These are phyloP conservation scores for Pinna nobilis DNA, from an alignment of 1,140 invertebrate species.

Conservation along the genomic window DNA sequence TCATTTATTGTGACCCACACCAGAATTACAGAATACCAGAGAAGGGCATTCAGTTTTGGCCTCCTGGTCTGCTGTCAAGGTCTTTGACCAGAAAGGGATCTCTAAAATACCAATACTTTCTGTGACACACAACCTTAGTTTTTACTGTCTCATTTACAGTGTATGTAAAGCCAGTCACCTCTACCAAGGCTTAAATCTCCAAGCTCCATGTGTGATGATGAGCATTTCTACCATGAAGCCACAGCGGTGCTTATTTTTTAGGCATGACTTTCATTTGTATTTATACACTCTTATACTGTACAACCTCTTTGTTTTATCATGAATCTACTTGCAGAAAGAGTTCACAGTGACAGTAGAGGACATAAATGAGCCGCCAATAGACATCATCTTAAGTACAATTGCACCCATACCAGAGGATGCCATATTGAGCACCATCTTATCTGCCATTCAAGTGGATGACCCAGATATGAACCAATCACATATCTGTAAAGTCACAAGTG, in stretches of 20 bases:
- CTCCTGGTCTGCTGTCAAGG: too few species aligned
- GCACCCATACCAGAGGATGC: conserved; percentile 40
- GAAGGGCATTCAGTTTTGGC: too few species aligned
- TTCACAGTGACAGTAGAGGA: conserved; percentile 51
- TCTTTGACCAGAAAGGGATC: too few species aligned
- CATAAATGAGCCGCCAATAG: conserved; percentile 54
- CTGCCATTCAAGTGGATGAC: conserved; percentile 51
- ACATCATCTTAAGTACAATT: conserved; percentile 44
- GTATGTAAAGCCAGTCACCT: too few species aligned
- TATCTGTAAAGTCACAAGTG: conserved; percentile 40
- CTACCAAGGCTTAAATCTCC: too few species aligned
- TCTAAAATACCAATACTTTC: too few species aligned
- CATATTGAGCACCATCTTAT: conserved; percentile 21
- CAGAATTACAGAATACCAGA: too few species aligned
- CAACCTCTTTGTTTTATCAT: not conserved
- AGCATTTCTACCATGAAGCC: too few species aligned
- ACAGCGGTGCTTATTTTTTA: not conserved
- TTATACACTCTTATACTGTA: not conserved
- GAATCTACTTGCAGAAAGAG: conserved; percentile 44
- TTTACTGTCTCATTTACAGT: too few species aligned
- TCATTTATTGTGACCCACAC: too few species aligned
- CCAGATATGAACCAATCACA: conserved; percentile 54
- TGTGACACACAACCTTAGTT: too few species aligned
- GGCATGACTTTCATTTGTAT: not conserved
- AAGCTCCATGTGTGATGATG: too few species aligned